Evolutionary conservation across 2,797 vertebrate species (phyloP).

Genomic region (Columba guinea): DNA sequence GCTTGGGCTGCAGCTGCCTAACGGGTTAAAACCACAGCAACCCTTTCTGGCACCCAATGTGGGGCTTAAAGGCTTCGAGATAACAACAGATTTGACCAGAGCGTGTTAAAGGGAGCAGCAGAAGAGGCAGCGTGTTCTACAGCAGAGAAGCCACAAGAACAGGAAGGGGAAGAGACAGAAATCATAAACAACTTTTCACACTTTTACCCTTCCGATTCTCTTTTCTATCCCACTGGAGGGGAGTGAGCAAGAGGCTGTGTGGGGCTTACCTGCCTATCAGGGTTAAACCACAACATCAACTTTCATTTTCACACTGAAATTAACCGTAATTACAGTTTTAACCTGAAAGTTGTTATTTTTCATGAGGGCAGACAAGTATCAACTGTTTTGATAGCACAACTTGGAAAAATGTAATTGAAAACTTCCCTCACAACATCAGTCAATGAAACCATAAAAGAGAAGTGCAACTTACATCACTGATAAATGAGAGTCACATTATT

Average conservation of each 20-base stretch:
- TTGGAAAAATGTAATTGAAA: background rate
- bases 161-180: background rate
- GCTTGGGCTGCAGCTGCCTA: background rate
- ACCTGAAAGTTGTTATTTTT: background rate
- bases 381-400: background rate
- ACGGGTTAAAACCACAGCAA: background rate
- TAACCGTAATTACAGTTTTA: background rate
- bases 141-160: background rate
- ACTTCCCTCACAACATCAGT: background rate
- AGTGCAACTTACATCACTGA: background rate
- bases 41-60: accelerated
- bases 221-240: background rate
- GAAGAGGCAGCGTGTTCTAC: background rate
- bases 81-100: background rate
- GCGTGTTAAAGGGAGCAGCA: background rate
- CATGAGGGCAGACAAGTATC: background rate
- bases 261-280: background rate
- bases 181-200: background rate
- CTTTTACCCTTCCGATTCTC: background rate
- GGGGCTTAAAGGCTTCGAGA: background rate
- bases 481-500: background rate
- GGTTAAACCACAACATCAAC: background rate
- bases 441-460: background rate
- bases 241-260: accelerated
- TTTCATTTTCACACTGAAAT: background rate